A percentile compares a stretch with the other conserved stretches of the same genome.
These are phyloP conservation scores for Tetheella fluctuosa DNA, from an alignment of 2,888 invertebrate genomes.

Conservation along the genomic window DNA sequence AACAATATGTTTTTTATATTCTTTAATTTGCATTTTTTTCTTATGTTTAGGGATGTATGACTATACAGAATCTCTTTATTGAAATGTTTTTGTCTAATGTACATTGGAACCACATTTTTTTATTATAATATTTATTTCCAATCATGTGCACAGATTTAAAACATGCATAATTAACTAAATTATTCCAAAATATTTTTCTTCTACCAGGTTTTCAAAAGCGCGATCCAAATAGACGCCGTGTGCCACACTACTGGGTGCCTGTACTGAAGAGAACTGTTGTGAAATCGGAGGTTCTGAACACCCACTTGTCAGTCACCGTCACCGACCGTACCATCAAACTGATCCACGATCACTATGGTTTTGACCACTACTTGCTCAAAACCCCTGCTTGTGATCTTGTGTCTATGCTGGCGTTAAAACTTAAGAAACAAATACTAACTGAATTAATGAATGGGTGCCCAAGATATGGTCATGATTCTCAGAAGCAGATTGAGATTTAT, in stretches of 20 bases:
- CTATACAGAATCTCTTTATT: too few species aligned
- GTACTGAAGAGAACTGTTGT: constrained; percentile 90
- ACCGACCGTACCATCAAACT: constrained; percentile 92
- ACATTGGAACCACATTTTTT: too few species aligned
- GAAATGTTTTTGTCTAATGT: too few species aligned
- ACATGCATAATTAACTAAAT: constrained; percentile 6
- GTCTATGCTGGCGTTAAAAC: constrained; percentile 91
- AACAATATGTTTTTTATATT: too few species aligned
- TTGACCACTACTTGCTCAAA: constrained; percentile 97
- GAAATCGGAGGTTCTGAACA: constrained; percentile 95
- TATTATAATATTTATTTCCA: too few species aligned
- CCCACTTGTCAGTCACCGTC: constrained; percentile 91
- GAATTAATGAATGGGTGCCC: constrained; percentile 88
- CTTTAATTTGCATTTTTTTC: too few species aligned
- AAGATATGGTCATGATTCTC: constrained; percentile 86
- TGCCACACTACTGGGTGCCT: constrained; percentile 96
- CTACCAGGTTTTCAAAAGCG: constrained; percentile 87
- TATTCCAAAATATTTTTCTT: background rate
- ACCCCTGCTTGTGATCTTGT: constrained; percentile 96
- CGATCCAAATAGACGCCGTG: constrained; percentile 83
- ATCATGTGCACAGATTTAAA: too few species aligned
- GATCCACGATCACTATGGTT: constrained; percentile 95
- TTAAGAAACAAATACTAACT: constrained; percentile 93
- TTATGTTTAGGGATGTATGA: too few species aligned
- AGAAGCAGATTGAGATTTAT: constrained; percentile 88